A percentile compares a stretch with the other conserved stretches of the same genome.
Conservation (phyloP, 2,797 vertebrate genomes). For the Petrocephalus sullivani region DNA sequence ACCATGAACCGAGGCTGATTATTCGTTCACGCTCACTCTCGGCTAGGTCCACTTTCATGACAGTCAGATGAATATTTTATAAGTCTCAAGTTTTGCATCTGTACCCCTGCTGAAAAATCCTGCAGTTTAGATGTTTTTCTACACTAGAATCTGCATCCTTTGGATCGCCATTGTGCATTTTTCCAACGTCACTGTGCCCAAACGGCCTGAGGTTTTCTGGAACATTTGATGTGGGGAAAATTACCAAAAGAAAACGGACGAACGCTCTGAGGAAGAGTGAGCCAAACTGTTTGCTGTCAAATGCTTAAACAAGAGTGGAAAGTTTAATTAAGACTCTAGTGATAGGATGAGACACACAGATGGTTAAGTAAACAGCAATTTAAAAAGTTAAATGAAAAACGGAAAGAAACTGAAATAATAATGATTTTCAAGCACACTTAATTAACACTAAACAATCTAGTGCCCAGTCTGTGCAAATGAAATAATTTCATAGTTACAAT, state of each 20-base stretch:
- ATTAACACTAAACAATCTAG: background rate
- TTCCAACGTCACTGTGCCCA: background rate
- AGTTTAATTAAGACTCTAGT: background rate
- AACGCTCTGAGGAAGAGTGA: background rate
- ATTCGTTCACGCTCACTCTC: background rate
- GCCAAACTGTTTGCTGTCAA: background rate
- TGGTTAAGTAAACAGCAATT: background rate
- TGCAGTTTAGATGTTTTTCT: background rate
- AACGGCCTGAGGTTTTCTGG: background rate
- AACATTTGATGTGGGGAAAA: background rate
- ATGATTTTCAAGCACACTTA: background rate
- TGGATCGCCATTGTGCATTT: background rate
- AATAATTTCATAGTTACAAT: background rate
- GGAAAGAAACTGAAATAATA: background rate
- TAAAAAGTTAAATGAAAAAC: conserved; percentile 2
- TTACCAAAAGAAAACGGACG: background rate
- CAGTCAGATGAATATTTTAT: background rate
- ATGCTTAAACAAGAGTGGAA: background rate
- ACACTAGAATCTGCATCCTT: background rate
- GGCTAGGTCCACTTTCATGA: background rate
- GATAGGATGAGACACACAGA: background rate
- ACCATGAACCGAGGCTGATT: background rate
- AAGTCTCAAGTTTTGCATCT: background rate
- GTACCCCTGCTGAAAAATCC: background rate
- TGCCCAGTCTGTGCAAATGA: background rate